Conservation (phyloP, 2,888 invertebrate species). For the Oscheius sp. region DNA sequence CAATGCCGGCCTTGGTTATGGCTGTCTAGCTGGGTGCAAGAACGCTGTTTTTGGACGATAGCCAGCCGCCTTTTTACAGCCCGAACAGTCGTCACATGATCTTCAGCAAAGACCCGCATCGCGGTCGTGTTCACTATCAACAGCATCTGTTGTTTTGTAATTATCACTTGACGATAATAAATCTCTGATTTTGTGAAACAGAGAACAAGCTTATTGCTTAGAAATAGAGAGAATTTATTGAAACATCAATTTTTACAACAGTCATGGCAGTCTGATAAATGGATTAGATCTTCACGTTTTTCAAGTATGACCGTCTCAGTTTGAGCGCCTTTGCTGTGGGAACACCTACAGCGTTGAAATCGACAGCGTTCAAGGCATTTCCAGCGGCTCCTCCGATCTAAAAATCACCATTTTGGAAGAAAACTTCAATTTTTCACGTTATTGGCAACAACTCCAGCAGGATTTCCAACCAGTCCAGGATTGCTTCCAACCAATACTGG, state of each 20-base stretch:
- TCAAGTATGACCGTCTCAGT: constrained; percentile 12
- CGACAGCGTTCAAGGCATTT: neutral
- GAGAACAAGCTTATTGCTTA: no score
- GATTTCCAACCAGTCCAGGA: neutral
- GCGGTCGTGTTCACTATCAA: no score
- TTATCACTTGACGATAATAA: no score
- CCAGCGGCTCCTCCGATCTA: neutral
- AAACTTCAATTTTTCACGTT: no score
- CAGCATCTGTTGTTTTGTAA: no score
- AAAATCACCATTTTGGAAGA: neutral
- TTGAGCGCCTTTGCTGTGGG: constrained; percentile 22
- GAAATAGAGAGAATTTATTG: no score
- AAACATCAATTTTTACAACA: constrained; percentile 11
- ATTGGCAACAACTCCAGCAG: constrained; percentile 13
- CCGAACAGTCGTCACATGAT: neutral
- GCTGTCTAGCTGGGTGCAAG: neutral
- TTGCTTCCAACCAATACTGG: no score
- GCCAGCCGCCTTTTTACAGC: neutral
- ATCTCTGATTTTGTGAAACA: no score
- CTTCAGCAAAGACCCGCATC: no score
- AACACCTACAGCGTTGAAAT: constrained; percentile 3
- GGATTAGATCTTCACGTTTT: neutral
- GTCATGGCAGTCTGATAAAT: neutral
- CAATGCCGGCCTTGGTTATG: neutral
- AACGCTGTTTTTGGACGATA: neutral